Evolutionary conservation across 2,113 vertebrate genomes (phyloP).

Genomic region (Phasianus colchicus): DNA sequence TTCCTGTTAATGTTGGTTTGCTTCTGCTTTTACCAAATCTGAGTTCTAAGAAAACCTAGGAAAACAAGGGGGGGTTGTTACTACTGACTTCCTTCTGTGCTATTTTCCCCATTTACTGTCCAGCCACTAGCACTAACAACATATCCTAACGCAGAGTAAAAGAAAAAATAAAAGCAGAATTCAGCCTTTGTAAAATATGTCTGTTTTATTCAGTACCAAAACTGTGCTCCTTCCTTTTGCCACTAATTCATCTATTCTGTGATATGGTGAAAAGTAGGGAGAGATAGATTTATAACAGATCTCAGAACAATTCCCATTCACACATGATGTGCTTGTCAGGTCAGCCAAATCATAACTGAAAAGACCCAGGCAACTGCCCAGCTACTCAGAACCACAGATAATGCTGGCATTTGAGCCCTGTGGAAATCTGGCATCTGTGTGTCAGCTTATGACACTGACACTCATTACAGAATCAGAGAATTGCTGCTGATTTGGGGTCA

Average conservation of each 20-base stretch:
- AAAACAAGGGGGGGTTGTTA: background rate
- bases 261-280: background rate
- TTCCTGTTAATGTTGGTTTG: background rate
- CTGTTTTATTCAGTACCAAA: slow-evolving; percentile 33
- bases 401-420: fast-evolving
- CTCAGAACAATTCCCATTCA: background rate
- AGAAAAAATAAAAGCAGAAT: background rate
- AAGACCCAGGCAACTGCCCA: background rate
- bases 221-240: background rate
- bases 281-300: background rate
- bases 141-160: background rate
- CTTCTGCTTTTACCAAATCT: background rate
- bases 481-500: background rate
- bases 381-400: background rate
- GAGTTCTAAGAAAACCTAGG: background rate
- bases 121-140: background rate
- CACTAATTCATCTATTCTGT: background rate
- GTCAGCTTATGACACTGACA: background rate
- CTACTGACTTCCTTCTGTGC: background rate
- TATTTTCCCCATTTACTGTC: fast-evolving
- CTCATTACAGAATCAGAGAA: no score
- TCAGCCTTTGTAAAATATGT: background rate
- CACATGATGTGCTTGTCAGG: fast-evolving
- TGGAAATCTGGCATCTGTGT: background rate
- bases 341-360: background rate